phyloP scores from a whole-genome alignment of 2,888 invertebrate species.

The Microchrysa polita region DNA sequence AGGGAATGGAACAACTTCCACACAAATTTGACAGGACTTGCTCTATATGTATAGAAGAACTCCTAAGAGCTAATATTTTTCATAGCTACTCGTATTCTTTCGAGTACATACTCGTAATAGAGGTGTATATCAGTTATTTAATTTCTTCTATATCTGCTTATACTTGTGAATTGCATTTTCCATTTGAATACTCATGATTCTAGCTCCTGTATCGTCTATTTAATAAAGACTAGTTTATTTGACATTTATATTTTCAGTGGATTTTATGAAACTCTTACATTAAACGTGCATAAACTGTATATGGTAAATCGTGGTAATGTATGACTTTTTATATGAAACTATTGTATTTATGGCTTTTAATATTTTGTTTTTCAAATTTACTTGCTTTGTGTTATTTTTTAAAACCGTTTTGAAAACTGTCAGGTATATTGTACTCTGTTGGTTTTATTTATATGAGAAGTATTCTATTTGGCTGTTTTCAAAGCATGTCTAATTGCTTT shows the following conservation, averaged over 20 bases:
- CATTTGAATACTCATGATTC: too few species aligned
- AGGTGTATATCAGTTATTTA: too few species aligned
- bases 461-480: neutral
- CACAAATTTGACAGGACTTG: too few species aligned
- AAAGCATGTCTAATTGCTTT: too few species aligned
- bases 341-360: neutral
- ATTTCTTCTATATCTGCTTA: too few species aligned
- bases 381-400: neutral
- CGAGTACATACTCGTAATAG: too few species aligned
- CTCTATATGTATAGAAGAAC: too few species aligned
- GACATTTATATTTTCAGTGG: neutral
- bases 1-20: too few species aligned
- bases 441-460: constrained; percentile 21
- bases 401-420: constrained; percentile 60
- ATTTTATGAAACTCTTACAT: constrained; percentile 7
- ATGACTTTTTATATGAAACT: neutral
- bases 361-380: constrained; percentile 12
- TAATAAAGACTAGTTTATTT: constrained; percentile 11
- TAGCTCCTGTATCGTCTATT: too few species aligned
- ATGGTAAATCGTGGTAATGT: neutral
- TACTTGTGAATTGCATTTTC: too few species aligned
- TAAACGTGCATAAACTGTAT: constrained; percentile 13
- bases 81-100: too few species aligned
- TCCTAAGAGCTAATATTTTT: too few species aligned
- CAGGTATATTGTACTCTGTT: constrained; percentile 63